These are phyloP conservation scores for Lichenostomus cassidix DNA, from an alignment of 2,113 vertebrate species.

Conservation along the genomic window DNA sequence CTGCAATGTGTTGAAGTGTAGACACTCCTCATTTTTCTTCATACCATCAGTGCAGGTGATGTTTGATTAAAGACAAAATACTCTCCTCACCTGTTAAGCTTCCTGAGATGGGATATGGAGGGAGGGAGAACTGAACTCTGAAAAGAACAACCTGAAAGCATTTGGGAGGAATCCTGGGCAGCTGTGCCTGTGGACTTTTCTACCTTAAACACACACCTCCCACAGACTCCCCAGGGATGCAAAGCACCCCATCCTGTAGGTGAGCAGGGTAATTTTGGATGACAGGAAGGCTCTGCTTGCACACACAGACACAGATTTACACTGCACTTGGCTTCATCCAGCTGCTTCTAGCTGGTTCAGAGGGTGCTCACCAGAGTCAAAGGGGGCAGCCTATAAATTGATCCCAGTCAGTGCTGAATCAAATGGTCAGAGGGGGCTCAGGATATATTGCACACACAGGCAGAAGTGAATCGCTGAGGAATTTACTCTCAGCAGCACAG, in stretches of 20 bases:
- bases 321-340: background rate
- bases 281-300: fast-evolving
- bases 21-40: background rate
- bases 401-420: background rate
- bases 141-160: background rate
- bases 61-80: background rate
- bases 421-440: background rate
- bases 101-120: background rate
- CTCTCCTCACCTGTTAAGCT: background rate
- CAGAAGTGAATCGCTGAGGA: background rate
- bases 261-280: background rate
- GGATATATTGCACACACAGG: background rate
- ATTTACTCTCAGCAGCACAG: background rate
- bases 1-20: background rate
- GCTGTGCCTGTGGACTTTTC: background rate
- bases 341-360: background rate
- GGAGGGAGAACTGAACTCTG: background rate
- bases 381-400: slow-evolving; percentile 18
- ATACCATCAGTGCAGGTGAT: background rate
- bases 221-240: background rate
- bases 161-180: background rate
- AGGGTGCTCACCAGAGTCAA: background rate
- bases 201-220: background rate
- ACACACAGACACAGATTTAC: background rate
- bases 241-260: background rate